These are phyloP conservation scores for Athene noctua DNA, from an alignment of 2,113 vertebrate genomes.

Conservation along the genomic window DNA sequence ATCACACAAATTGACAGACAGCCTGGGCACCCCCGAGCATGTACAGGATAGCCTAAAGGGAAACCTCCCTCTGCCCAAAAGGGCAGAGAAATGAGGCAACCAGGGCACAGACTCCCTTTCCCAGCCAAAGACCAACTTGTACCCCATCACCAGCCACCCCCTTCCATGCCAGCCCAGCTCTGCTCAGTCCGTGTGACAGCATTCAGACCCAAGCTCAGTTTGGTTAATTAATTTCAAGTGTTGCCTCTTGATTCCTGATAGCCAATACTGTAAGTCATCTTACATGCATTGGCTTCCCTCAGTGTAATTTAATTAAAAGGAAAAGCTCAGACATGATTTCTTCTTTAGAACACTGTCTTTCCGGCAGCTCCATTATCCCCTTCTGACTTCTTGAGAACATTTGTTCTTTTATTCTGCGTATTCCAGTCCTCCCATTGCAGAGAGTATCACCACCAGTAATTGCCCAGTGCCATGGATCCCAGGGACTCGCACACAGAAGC, in stretches of 20 bases:
- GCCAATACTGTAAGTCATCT: neutral
- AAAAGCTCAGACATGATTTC: neutral
- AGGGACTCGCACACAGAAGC: neutral
- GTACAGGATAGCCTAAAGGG: fast-evolving
- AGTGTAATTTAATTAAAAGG: neutral
- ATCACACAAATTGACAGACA: neutral
- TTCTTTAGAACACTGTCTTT: neutral
- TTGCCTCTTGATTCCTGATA: neutral
- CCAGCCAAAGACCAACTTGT: neutral
- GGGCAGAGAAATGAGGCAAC: neutral
- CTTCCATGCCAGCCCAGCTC: neutral
- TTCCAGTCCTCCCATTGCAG: neutral
- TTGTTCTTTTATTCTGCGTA: neutral
- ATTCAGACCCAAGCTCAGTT: neutral
- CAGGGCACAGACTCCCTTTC: too few species aligned
- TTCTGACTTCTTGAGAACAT: neutral
- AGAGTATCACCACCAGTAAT: fast-evolving
- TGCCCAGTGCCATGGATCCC: neutral
- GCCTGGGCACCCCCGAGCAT: neutral
- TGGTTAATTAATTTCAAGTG: neutral
- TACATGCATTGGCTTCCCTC: neutral
- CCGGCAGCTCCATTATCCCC: neutral
- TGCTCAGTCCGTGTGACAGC: neutral
- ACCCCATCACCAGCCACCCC: neutral
- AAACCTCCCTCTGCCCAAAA: neutral